Evolutionary conservation across 2,113 vertebrate species (phyloP).

Genomic region (Boulengeromyrus knoepffleri): DNA sequence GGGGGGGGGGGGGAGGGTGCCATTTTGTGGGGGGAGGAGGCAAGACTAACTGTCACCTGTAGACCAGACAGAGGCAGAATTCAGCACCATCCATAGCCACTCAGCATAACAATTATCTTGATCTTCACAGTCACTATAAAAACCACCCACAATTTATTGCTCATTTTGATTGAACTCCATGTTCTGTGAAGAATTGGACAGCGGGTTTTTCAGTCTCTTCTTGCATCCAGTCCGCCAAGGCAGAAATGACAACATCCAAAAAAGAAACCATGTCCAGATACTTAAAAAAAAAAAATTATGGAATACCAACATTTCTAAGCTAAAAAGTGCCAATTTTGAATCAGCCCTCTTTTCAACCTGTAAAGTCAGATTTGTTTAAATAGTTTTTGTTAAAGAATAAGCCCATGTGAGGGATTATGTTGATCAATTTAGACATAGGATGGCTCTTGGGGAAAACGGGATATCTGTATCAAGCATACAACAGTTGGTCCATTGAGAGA

Average conservation of each 20-base stretch:
- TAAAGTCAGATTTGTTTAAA: slow-evolving; percentile 14
- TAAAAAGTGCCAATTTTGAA: slow-evolving; percentile 20
- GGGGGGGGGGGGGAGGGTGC: slow-evolving; percentile 26
- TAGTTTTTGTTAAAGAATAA: background rate
- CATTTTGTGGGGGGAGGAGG: background rate
- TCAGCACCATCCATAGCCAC: background rate
- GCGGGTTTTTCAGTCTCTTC: background rate
- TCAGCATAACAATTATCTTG: background rate
- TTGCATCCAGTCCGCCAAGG: background rate
- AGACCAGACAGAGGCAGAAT: background rate
- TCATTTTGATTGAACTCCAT: slow-evolving; percentile 10
- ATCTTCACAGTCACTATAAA: background rate
- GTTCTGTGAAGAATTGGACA: background rate
- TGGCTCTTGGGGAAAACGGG: background rate
- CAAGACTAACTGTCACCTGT: background rate
- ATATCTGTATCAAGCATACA: background rate
- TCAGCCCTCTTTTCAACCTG: slow-evolving; percentile 4
- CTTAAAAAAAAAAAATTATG: background rate
- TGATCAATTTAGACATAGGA: background rate
- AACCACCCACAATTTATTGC: slow-evolving; percentile 13
- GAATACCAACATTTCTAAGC: background rate
- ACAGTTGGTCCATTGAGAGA: background rate
- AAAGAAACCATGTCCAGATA: background rate
- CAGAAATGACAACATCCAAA: background rate
- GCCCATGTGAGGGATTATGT: background rate